These are phyloP conservation scores for Halocynthia roretzi DNA, from an alignment of 23 tunicate species.

Conservation along the genomic window DNA sequence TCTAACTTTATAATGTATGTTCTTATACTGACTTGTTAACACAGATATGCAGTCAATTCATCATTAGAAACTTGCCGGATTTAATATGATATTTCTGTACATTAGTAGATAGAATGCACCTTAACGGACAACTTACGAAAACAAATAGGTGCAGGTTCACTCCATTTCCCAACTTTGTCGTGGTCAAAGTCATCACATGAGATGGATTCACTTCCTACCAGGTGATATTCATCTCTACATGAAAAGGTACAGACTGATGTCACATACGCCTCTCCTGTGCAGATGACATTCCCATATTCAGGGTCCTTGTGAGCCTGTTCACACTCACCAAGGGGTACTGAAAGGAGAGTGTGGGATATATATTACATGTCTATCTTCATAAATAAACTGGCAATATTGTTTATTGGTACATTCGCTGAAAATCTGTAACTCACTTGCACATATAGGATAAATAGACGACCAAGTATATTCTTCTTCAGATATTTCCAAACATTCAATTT, in stretches of 20 bases:
- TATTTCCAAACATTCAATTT: slow-evolving; percentile 20
- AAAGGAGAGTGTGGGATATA: neutral
- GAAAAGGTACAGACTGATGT: slow-evolving; percentile 18
- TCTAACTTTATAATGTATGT: neutral
- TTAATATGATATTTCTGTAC: neutral
- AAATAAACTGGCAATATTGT: neutral
- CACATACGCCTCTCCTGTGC: slow-evolving; percentile 14
- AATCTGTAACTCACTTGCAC: slow-evolving; percentile 9
- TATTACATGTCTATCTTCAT: neutral
- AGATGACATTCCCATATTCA: neutral
- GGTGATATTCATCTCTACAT: slow-evolving; percentile 16
- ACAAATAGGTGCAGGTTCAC: slow-evolving; percentile 1
- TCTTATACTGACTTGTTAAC: neutral
- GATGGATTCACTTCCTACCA: slow-evolving; percentile 6
- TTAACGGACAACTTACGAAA: slow-evolving; percentile 15
- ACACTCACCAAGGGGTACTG: slow-evolving; percentile 22
- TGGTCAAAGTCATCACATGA: slow-evolving; percentile 9
- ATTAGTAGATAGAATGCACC: neutral
- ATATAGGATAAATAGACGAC: slow-evolving; percentile 13
- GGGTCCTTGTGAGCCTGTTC: neutral
- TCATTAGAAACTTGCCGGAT: no score
- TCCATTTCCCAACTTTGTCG: slow-evolving; percentile 21
- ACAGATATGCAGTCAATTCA: no score
- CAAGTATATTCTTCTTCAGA: slow-evolving; percentile 2
- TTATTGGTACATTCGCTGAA: neutral